Evolutionary conservation across 2,888 invertebrate species (phyloP).

Genomic region (Portevinia maculata): DNA sequence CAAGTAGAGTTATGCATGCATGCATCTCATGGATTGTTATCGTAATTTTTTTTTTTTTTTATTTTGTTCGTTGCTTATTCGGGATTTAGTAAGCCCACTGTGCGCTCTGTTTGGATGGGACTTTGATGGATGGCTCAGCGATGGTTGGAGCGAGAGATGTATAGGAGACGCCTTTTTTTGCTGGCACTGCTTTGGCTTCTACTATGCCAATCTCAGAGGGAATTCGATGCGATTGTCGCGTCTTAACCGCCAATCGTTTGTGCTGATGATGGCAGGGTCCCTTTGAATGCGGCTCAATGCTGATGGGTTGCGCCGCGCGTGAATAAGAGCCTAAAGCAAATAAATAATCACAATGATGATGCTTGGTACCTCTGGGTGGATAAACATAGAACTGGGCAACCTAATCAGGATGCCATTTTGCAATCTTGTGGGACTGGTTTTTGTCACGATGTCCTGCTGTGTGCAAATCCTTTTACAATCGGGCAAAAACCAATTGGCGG

Average conservation of each 20-base stretch:
- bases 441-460: constrained; percentile 71
- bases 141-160: constrained; percentile 71
- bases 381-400: constrained; percentile 59
- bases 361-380: constrained; percentile 29
- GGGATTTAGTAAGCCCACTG: constrained; percentile 67
- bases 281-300: constrained; percentile 44
- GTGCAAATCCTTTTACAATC: constrained; percentile 64
- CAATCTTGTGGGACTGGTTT: constrained; percentile 72
- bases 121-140: constrained; percentile 71
- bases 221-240: constrained; percentile 68
- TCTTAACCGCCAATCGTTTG: constrained; percentile 69
- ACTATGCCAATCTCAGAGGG: constrained; percentile 51
- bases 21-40: constrained; percentile 69
- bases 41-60: constrained; percentile 23
- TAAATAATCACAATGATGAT: constrained; percentile 64
- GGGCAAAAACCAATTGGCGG: constrained; percentile 73
- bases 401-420: constrained; percentile 75
- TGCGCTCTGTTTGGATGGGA: constrained; percentile 47
- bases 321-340: constrained; percentile 71
- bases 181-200: constrained; percentile 36
- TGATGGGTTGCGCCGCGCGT: constrained; percentile 72
- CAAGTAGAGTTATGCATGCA: constrained; percentile 71
- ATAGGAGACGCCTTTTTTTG: constrained; percentile 74
- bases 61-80: constrained; percentile 22
- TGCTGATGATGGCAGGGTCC: constrained; percentile 39